A percentile compares a stretch with the other conserved stretches of the same genome.
Evolutionary conservation across 2,113 vertebrate species (phyloP).

Genomic region (Gasterosteus nipponicus): DNA sequence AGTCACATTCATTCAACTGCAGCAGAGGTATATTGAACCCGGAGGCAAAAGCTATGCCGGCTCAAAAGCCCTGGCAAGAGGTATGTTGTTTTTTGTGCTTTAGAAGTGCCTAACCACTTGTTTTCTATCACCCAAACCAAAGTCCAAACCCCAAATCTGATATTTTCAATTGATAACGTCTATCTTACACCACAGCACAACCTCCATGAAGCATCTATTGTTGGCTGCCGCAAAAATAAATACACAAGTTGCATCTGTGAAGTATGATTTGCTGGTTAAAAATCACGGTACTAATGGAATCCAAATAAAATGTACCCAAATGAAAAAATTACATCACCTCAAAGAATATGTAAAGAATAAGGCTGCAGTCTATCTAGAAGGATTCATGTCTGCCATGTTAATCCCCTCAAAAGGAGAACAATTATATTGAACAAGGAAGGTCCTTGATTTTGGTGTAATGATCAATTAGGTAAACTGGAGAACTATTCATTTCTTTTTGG

Average conservation of each 20-base stretch:
- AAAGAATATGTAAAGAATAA: constrained; percentile 50
- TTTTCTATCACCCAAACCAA: constrained; percentile 6
- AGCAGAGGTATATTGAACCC: constrained; percentile 28
- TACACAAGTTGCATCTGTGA: background rate
- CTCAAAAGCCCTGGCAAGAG: background rate
- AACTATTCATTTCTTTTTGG: constrained; percentile 40
- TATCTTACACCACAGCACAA: background rate
- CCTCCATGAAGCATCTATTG: background rate
- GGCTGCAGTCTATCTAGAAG: constrained; percentile 24
- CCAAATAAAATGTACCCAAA: constrained; percentile 42
- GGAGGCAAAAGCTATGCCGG: constrained; percentile 30
- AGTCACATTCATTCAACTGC: constrained; percentile 47
- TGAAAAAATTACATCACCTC: constrained; percentile 27
- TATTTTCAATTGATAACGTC: background rate
- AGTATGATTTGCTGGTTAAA: constrained; percentile 6
- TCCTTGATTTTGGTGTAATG: constrained; percentile 40
- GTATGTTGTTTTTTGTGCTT: background rate
- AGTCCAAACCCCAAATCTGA: background rate
- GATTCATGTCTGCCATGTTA: constrained; percentile 34
- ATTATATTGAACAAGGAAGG: constrained; percentile 30
- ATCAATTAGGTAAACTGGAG: constrained; percentile 24
- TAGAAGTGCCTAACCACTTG: background rate
- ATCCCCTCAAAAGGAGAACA: constrained; percentile 35
- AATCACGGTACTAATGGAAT: constrained; percentile 33
- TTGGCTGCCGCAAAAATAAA: background rate